A percentile compares a stretch with the other conserved stretches of the same genome.
These are phyloP conservation scores for Phaedon cochleariae DNA, from an alignment of 2,888 invertebrate genomes.

Conservation along the genomic window DNA sequence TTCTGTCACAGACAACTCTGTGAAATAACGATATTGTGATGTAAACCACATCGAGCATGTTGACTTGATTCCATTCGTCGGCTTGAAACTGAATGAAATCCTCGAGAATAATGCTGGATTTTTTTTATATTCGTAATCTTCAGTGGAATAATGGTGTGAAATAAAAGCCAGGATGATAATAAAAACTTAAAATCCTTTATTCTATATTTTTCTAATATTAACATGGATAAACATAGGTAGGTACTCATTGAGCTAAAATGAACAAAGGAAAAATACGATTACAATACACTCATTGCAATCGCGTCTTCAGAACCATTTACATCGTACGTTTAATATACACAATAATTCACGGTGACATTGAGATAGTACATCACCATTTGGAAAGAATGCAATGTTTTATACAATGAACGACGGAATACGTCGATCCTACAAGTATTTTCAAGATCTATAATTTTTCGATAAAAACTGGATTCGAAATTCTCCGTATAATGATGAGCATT, in stretches of 20 bases:
- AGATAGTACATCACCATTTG: conserved; percentile 11
- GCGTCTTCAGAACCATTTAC: conserved; percentile 43
- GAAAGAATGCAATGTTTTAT: background rate
- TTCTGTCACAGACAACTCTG: too few species aligned
- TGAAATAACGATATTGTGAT: too few species aligned
- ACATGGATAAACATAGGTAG: conserved; percentile 54
- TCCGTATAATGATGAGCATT: too few species aligned
- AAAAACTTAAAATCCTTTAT: conserved; percentile 59
- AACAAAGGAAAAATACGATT: conserved; percentile 41
- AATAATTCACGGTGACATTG: conserved; percentile 24
- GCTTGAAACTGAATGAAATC: too few species aligned
- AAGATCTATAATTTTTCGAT: background rate
- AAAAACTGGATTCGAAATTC: background rate
- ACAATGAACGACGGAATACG: background rate
- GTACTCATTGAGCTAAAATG: conserved; percentile 51
- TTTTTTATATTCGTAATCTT: too few species aligned
- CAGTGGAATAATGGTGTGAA: background rate
- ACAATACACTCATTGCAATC: conserved; percentile 47
- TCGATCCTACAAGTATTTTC: conserved; percentile 10
- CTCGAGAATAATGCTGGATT: too few species aligned
- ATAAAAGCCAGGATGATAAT: conserved; percentile 46
- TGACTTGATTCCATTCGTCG: too few species aligned
- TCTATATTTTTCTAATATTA: conserved; percentile 54
- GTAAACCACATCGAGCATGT: too few species aligned
- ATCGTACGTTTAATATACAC: conserved; percentile 40